Evolutionary conservation across 1,140 invertebrate species (phyloP).

Genomic region (Papilio helenus): DNA sequence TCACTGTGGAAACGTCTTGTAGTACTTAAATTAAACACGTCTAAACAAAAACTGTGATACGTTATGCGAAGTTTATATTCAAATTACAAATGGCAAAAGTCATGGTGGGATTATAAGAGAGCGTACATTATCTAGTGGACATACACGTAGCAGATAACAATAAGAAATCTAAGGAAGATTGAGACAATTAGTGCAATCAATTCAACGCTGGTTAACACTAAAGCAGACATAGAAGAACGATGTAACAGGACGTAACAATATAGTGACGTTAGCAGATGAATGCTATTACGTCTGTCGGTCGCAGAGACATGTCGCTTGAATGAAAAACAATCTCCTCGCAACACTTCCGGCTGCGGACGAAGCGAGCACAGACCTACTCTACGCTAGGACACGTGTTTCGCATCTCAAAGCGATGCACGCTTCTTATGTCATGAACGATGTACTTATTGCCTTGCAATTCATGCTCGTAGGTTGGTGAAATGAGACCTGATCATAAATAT

Average conservation of each 20-base stretch:
- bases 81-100: no score
- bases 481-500: background rate
- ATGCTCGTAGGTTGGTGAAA: background rate
- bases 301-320: conserved; percentile 27
- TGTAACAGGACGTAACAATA: conserved; percentile 25
- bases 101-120: no score
- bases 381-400: conserved; percentile 27
- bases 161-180: no score
- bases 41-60: background rate
- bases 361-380: background rate
- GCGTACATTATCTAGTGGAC: no score
- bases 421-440: background rate
- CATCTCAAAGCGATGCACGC: conserved; percentile 22
- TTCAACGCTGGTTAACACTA: background rate
- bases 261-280: background rate
- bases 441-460: background rate
- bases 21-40: background rate
- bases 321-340: conserved; percentile 31
- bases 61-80: background rate
- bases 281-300: conserved; percentile 13
- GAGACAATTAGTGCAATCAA: background rate
- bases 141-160: no score
- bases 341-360: conserved; percentile 17
- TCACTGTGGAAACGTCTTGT: background rate
- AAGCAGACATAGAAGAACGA: conserved; percentile 9